These are phyloP conservation scores for Spisula solida DNA, from an alignment of 2,888 invertebrate genomes.

Conservation along the genomic window DNA sequence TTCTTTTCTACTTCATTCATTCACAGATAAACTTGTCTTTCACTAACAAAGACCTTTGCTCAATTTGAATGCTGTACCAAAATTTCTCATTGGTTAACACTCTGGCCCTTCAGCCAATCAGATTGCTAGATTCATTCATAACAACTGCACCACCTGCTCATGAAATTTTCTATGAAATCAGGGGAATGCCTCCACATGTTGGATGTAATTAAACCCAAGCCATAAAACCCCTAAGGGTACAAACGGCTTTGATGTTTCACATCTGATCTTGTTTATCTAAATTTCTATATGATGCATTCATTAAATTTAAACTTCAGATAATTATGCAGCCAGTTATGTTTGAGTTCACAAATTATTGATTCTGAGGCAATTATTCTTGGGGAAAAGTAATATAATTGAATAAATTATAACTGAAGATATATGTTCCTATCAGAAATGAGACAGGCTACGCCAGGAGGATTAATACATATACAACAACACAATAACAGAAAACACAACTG, in stretches of 20 bases:
- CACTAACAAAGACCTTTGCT: constrained; percentile 68
- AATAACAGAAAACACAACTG: not conserved
- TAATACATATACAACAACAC: not conserved
- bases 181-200: constrained; percentile 66
- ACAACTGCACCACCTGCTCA: constrained; percentile 74
- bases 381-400: not conserved
- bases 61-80: constrained; percentile 70
- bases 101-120: constrained; percentile 59
- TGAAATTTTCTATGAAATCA: constrained; percentile 63
- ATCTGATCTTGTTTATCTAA: constrained; percentile 9
- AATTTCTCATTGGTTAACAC: constrained; percentile 58
- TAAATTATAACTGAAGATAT: not conserved
- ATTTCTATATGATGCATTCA: constrained; percentile 9
- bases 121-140: constrained; percentile 65
- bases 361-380: not conserved
- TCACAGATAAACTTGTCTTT: constrained; percentile 61
- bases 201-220: constrained; percentile 60
- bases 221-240: constrained; percentile 40
- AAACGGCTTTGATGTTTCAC: constrained; percentile 43
- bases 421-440: not conserved
- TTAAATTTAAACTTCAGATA: constrained; percentile 2
- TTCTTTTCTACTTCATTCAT: constrained; percentile 72
- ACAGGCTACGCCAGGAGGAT: not conserved
- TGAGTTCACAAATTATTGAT: not conserved
- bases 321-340: not conserved